Conservation (phyloP, 2,113 vertebrate species). For the Oreochromis niloticus region DNA sequence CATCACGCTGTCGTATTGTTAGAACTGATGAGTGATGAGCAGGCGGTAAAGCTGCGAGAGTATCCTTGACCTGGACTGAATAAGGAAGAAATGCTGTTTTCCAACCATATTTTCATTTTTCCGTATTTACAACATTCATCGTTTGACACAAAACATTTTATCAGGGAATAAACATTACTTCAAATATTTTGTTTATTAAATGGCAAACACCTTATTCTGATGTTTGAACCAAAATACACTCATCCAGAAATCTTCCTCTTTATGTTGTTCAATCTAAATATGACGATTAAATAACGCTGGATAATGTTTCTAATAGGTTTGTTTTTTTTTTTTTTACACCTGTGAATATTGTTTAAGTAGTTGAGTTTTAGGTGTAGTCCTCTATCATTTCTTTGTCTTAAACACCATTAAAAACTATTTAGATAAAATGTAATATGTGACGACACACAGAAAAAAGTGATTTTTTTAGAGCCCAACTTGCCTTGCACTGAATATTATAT, state of each 20-base stretch:
- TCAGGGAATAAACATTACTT: not conserved
- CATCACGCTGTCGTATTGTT: not conserved
- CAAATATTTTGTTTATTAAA: not conserved
- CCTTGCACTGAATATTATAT: not conserved
- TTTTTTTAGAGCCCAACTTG: no score
- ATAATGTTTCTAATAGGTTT: not conserved
- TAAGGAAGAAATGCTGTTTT: not conserved
- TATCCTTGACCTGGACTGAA: not conserved
- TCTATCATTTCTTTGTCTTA: not conserved
- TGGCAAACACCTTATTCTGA: not conserved
- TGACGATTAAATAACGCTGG: not conserved
- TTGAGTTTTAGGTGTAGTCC: not conserved
- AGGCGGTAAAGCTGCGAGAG: not conserved
- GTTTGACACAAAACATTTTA: not conserved
- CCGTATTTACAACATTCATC: fast-evolving
- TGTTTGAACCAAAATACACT: not conserved
- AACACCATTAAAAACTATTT: not conserved
- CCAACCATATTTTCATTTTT: not conserved
- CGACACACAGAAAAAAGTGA: no score
- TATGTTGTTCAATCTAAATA: not conserved
- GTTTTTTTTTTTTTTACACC: not conserved
- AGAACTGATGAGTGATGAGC: not conserved
- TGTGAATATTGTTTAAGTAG: not conserved
- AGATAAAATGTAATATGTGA: not conserved
- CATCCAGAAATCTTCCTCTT: not conserved